phyloP scores from a whole-genome alignment of 2,797 vertebrate species.

The Neostethus bicornis region DNA sequence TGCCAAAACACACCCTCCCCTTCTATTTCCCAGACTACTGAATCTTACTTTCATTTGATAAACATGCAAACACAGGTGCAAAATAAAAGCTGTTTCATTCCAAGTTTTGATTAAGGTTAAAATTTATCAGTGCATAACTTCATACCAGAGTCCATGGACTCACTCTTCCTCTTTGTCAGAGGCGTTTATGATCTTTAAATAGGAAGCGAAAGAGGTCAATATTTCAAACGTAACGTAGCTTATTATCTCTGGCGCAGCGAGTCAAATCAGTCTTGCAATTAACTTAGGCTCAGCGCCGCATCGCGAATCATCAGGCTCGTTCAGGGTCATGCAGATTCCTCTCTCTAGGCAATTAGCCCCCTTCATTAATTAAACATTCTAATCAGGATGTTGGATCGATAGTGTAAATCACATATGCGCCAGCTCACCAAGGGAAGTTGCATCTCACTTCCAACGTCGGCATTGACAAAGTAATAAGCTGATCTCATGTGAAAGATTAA shows the following conservation, averaged over 20 bases:
- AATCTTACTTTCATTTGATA: conserved; percentile 61
- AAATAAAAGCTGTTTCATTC: conserved; percentile 46
- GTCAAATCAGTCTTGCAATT: conserved; percentile 74
- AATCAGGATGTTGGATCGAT: conserved; percentile 77
- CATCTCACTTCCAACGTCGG: conserved; percentile 57
- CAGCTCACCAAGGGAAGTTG: conserved; percentile 55
- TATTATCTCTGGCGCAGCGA: conserved; percentile 70
- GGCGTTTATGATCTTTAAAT: conserved; percentile 65
- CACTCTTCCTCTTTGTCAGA: conserved; percentile 30
- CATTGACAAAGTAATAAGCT: conserved; percentile 68
- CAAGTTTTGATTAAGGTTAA: conserved; percentile 45
- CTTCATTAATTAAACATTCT: conserved; percentile 83
- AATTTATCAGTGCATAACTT: conserved; percentile 47
- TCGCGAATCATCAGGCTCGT: conserved; percentile 69
- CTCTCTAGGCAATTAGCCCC: conserved; percentile 79
- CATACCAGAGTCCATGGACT: conserved; percentile 30
- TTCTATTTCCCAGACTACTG: conserved; percentile 48
- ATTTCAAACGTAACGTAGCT: conserved; percentile 62
- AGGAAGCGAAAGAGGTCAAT: conserved; percentile 63
- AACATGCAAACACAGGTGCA: conserved; percentile 44
- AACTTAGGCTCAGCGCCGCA: conserved; percentile 71
- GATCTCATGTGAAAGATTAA: conserved; percentile 52
- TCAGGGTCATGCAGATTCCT: conserved; percentile 64
- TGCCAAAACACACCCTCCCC: conserved; percentile 46
- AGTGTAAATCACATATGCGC: conserved; percentile 68